Percentiles rank a stretch among this genome's conserved stretches.
phyloP scores from a whole-genome alignment of 2,888 invertebrate genomes.

The Oligia fasciuncula region DNA sequence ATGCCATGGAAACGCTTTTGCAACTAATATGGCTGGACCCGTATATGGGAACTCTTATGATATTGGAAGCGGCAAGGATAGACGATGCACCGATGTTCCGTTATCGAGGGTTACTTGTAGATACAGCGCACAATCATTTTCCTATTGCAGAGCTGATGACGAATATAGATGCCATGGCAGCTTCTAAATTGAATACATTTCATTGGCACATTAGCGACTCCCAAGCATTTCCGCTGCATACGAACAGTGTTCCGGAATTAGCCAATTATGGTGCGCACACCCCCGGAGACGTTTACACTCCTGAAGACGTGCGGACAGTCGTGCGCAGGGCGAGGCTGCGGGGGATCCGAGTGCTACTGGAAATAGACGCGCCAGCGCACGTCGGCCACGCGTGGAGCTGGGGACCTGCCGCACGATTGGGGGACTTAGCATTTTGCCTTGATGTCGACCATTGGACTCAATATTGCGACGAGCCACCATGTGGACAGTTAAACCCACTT shows the following conservation, averaged over 20 bases:
- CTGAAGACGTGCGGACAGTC: conserved; percentile 92
- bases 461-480: conserved; percentile 94
- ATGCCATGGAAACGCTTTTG: conserved; percentile 93
- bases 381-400: conserved; percentile 95
- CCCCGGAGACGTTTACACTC: conserved; percentile 92
- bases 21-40: conserved; percentile 94
- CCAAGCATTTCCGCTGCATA: conserved; percentile 96
- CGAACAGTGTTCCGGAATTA: conserved; percentile 93
- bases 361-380: conserved; percentile 96
- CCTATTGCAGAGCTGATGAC: conserved; percentile 92
- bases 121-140: conserved; percentile 96
- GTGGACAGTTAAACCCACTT: conserved; percentile 94
- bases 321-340: conserved; percentile 94
- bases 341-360: conserved; percentile 95
- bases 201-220: conserved; percentile 97
- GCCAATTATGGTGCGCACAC: conserved; percentile 95
- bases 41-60: conserved; percentile 88
- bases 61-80: conserved; percentile 91
- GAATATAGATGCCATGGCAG: conserved; percentile 95
- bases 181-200: conserved; percentile 96
- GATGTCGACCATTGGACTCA: conserved; percentile 93
- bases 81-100: conserved; percentile 93
- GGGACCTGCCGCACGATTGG: conserved; percentile 91
- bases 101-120: conserved; percentile 96
- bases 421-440: conserved; percentile 93